These are phyloP conservation scores for Bryconaethiops microstoma DNA, from an alignment of 2,797 vertebrate species.

Conservation along the genomic window DNA sequence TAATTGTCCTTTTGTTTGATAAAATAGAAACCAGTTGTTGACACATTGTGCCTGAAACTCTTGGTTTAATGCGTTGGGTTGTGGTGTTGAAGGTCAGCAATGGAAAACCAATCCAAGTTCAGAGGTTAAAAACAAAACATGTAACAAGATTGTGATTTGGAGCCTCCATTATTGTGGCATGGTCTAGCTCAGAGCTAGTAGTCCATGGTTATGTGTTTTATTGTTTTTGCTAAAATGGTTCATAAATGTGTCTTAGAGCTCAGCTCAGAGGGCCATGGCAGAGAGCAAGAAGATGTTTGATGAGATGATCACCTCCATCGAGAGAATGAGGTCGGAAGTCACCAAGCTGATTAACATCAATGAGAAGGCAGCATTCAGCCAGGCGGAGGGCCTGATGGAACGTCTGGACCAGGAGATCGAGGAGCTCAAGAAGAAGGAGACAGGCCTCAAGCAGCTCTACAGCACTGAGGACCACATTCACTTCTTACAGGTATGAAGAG, in stretches of 20 bases:
- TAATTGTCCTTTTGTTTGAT: constrained; percentile 46
- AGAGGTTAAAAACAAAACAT: neutral
- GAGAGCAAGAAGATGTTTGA: constrained; percentile 82
- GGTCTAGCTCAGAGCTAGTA: constrained; percentile 44
- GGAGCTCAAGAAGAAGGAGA: constrained; percentile 79
- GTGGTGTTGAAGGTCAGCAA: neutral
- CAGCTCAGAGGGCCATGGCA: constrained; percentile 79
- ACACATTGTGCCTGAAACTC: constrained; percentile 11
- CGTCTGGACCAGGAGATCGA: constrained; percentile 78
- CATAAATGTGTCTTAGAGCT: constrained; percentile 60
- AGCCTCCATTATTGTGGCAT: neutral
- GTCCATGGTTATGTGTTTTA: neutral
- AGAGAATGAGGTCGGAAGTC: constrained; percentile 85
- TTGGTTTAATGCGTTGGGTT: constrained; percentile 1
- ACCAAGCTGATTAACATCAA: constrained; percentile 79
- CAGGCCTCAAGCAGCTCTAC: constrained; percentile 81
- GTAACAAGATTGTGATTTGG: neutral
- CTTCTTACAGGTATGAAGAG: constrained; percentile 79
- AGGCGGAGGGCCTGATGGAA: constrained; percentile 80
- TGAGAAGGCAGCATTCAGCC: constrained; percentile 78
- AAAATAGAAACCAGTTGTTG: constrained; percentile 30
- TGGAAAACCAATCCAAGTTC: neutral
- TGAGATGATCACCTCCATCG: constrained; percentile 82
- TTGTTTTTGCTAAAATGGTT: neutral
- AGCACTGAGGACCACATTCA: constrained; percentile 84